phyloP scores from a whole-genome alignment of 2,113 vertebrate species.

The Pelecanoides urinatrix region DNA sequence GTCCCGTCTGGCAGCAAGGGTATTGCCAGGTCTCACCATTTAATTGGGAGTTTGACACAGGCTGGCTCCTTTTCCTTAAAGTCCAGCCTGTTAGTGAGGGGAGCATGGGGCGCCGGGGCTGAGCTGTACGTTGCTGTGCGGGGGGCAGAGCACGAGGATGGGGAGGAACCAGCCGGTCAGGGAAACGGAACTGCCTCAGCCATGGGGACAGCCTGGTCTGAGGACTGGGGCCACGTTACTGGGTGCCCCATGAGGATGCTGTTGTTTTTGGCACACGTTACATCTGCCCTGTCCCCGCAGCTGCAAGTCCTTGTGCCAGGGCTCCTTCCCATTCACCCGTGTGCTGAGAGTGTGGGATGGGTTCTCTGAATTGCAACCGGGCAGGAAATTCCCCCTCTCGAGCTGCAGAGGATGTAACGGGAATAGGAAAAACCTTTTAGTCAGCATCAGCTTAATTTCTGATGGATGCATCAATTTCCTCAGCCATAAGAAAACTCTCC shows the following conservation, averaged over 20 bases:
- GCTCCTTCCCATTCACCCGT: background rate
- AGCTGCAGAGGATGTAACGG: constrained; percentile 36
- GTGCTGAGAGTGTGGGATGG: background rate
- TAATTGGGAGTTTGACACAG: background rate
- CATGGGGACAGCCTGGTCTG: background rate
- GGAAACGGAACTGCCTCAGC: background rate
- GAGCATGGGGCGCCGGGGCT: fast-evolving
- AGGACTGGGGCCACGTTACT: background rate
- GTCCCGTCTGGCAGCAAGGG: background rate
- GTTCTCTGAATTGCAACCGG: background rate
- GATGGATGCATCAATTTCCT: constrained; percentile 55
- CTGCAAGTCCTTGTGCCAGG: background rate
- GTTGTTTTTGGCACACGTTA: background rate
- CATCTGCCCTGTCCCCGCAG: background rate
- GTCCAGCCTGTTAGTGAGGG: background rate
- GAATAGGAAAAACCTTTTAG: constrained; percentile 59
- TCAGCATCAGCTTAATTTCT: constrained; percentile 47
- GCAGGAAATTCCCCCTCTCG: constrained; percentile 56
- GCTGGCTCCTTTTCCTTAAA: background rate
- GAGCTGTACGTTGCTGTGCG: background rate
- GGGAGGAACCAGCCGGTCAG: background rate
- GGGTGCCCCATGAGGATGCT: background rate
- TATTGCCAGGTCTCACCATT: background rate
- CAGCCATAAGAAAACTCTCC: constrained; percentile 14
- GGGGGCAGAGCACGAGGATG: background rate